These are phyloP conservation scores for Micropoecilia bifurca DNA, from an alignment of 2,797 vertebrate genomes.

Conservation along the genomic window DNA sequence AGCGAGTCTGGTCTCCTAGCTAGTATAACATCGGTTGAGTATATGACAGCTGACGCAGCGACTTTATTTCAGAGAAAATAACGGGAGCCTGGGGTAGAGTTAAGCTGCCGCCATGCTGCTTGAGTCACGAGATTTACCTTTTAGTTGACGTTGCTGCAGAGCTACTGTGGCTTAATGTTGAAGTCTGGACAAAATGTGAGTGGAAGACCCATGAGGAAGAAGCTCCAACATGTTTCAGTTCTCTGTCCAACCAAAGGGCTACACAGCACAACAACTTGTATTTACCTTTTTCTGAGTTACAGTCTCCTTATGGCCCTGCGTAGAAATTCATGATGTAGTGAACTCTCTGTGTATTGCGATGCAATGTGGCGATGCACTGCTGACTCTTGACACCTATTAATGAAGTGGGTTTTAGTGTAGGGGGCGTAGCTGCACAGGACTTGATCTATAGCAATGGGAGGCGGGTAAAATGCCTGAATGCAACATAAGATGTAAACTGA, in stretches of 20 bases:
- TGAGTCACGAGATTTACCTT: neutral
- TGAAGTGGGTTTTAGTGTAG: neutral
- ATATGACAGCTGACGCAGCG: neutral
- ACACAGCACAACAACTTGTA: neutral
- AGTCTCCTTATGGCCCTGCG: neutral
- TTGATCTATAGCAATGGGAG: constrained; percentile 10
- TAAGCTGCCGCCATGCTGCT: neutral
- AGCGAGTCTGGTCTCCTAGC: neutral
- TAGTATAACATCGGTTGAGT: neutral
- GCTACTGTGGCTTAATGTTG: neutral
- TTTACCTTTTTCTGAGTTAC: neutral
- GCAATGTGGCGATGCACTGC: neutral
- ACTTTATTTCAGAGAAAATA: neutral
- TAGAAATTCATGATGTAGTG: neutral
- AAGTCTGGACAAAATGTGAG: too few relatives aligned
- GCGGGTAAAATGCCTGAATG: constrained; percentile 8
- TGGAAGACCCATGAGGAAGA: neutral
- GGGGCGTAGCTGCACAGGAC: constrained; percentile 22
- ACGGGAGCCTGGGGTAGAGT: neutral
- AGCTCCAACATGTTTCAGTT: neutral
- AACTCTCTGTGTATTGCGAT: neutral
- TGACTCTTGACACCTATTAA: constrained; percentile 11
- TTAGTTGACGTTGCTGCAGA: neutral
- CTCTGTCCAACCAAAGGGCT: neutral
- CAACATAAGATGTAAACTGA: constrained; percentile 3